A percentile compares a stretch with the other conserved stretches of the same genome.
Conservation (phyloP, 2,888 invertebrate species). For the Willowsia nigromaculata region DNA sequence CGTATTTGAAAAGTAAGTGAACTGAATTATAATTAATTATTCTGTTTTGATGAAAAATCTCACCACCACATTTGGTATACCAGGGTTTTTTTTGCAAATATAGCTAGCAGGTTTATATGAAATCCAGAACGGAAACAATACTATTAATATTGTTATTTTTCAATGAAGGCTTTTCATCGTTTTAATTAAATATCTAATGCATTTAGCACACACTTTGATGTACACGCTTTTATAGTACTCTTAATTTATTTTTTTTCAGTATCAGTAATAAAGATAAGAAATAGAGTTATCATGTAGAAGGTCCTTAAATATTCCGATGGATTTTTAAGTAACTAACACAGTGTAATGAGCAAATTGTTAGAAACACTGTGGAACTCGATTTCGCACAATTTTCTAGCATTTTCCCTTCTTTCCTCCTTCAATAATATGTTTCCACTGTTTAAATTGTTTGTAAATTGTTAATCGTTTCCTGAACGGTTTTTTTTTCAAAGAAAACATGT, state of each 20-base stretch:
- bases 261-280: slow-evolving; percentile 19
- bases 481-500: not conserved
- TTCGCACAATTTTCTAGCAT: slow-evolving; percentile 55
- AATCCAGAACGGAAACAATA: not conserved
- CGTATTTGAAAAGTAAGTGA: not conserved
- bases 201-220: not conserved
- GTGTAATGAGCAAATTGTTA: slow-evolving; percentile 76
- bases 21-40: not conserved
- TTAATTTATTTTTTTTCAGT: not conserved
- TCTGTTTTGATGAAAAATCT: not conserved
- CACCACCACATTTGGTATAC: not conserved
- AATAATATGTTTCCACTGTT: slow-evolving; percentile 7
- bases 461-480: not conserved
- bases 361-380: slow-evolving; percentile 71
- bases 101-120: not conserved
- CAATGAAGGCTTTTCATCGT: not conserved
- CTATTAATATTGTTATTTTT: not conserved
- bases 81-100: not conserved
- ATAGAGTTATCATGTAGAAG: not conserved
- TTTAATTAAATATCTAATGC: not conserved
- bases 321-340: slow-evolving; percentile 64
- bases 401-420: not conserved
- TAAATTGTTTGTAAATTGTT: not conserved
- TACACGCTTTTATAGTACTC: not conserved
- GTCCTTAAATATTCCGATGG: slow-evolving; percentile 18